Evolutionary conservation across 2,113 vertebrate species (phyloP).

Genomic region (Chloebia gouldiae): DNA sequence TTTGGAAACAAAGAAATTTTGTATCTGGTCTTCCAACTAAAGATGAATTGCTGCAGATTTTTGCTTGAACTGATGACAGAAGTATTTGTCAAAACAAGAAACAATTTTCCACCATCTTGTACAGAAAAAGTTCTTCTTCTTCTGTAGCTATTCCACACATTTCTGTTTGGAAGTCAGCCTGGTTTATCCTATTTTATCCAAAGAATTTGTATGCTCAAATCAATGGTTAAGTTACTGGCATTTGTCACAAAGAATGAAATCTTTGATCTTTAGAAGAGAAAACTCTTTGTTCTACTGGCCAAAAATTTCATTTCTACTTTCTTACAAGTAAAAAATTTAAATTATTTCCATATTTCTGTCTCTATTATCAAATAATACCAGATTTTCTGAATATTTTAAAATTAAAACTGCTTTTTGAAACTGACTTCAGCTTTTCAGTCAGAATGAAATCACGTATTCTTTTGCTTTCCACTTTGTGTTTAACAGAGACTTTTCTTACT

Average conservation of each 20-base stretch:
- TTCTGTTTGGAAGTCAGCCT: neutral
- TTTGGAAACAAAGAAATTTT: neutral
- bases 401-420: neutral
- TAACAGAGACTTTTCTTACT: neutral
- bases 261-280: neutral
- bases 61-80: neutral
- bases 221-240: neutral
- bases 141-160: neutral
- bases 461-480: neutral
- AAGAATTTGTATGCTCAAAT: neutral
- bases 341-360: neutral
- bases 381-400: neutral
- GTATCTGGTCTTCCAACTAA: neutral
- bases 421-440: neutral
- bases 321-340: neutral
- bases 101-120: neutral
- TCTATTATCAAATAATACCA: neutral
- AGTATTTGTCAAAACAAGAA: neutral
- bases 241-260: neutral
- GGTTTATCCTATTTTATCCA: neutral
- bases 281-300: neutral
- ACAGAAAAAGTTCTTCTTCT: neutral
- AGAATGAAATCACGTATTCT: neutral
- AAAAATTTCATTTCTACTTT: neutral
- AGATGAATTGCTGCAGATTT: neutral